phyloP scores from a whole-genome alignment of 2,113 vertebrate genomes.

The Misgurnus mizolepis region DNA sequence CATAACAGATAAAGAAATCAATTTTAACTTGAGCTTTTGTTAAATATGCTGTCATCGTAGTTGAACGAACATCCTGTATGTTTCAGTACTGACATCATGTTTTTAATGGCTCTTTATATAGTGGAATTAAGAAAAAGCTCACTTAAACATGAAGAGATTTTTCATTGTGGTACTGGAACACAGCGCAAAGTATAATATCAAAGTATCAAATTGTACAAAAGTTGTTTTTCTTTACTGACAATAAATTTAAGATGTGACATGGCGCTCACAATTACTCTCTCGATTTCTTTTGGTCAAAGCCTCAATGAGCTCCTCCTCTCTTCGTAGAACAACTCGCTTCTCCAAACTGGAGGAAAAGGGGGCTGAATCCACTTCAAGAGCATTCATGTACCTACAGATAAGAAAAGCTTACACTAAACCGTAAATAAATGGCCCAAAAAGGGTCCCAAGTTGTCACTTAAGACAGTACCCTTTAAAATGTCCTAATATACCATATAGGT shows the following conservation, averaged over 20 bases:
- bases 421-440: not conserved
- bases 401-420: not conserved
- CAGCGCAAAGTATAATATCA: no score
- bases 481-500: no score
- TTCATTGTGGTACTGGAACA: not conserved
- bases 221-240: not conserved
- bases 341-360: constrained; percentile 65
- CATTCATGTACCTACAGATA: constrained; percentile 87
- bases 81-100: no score
- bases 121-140: no score
- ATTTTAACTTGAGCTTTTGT: not conserved
- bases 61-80: no score
- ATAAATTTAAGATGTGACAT: not conserved
- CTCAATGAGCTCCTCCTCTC: constrained; percentile 52
- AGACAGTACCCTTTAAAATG: no score
- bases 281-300: constrained; percentile 62
- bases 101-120: no score
- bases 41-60: no score
- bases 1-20: not conserved
- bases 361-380: constrained; percentile 76
- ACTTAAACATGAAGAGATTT: not conserved
- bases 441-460: no score
- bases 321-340: constrained; percentile 71
- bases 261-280: constrained; percentile 84
- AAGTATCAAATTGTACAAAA: not conserved